These are phyloP conservation scores for Nymphalis polychloros DNA, from an alignment of 2,888 invertebrate genomes.

Conservation along the genomic window DNA sequence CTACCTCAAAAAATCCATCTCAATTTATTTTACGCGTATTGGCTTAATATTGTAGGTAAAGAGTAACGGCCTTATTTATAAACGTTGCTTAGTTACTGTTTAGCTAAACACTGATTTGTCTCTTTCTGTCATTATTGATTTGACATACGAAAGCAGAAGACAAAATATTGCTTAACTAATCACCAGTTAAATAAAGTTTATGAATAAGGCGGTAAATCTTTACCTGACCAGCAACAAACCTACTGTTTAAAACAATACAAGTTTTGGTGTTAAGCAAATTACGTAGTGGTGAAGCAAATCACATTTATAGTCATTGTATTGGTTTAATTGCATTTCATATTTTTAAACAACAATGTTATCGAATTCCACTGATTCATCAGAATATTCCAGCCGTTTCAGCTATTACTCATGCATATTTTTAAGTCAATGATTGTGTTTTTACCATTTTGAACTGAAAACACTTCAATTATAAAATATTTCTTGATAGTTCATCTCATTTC, in stretches of 20 bases:
- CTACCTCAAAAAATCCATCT: too few species aligned
- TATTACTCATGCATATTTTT: conserved; percentile 28
- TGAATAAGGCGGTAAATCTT: too few species aligned
- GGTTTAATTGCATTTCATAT: background rate
- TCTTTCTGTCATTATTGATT: too few species aligned
- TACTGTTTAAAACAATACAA: conserved; percentile 16
- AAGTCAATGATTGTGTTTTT: conserved; percentile 4
- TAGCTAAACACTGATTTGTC: too few species aligned
- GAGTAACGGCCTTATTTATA: too few species aligned
- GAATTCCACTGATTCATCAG: conserved; percentile 30
- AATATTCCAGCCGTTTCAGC: conserved; percentile 12
- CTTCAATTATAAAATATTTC: background rate
- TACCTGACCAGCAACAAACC: background rate
- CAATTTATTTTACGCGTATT: too few species aligned
- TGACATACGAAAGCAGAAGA: too few species aligned
- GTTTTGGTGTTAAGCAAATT: conserved; percentile 20
- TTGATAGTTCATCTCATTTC: too few species aligned
- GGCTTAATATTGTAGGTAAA: too few species aligned
- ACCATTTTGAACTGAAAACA: background rate
- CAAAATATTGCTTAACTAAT: too few species aligned
- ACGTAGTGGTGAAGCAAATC: background rate
- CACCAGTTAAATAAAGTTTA: too few species aligned
- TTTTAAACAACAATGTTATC: conserved; percentile 35
- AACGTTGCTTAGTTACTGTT: too few species aligned
- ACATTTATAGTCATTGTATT: conserved; percentile 3